These are phyloP conservation scores for Gasterosteus nipponicus DNA, from an alignment of 2,113 vertebrate genomes.

Conservation along the genomic window DNA sequence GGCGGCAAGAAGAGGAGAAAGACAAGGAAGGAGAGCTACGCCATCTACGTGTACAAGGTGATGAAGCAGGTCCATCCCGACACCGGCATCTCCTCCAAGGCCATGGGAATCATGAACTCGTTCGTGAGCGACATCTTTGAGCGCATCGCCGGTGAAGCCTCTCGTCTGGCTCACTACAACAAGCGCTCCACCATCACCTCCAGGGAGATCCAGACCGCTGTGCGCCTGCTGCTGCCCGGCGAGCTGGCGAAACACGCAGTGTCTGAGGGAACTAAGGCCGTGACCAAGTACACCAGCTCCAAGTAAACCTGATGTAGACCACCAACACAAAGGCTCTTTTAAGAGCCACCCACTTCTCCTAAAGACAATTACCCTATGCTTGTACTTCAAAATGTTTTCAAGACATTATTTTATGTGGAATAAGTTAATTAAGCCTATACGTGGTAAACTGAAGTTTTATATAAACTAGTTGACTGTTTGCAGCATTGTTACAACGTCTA, in stretches of 20 bases:
- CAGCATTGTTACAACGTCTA: too few relatives aligned
- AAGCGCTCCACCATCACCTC: constrained; percentile 80
- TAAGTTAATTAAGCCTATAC: too few relatives aligned
- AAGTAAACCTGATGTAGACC: neutral
- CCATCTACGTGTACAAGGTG: neutral
- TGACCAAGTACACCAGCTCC: constrained; percentile 7
- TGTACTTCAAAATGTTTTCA: too few relatives aligned
- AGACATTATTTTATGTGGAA: too few relatives aligned
- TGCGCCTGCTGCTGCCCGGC: constrained; percentile 68
- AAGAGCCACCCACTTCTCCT: neutral
- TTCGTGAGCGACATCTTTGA: constrained; percentile 77
- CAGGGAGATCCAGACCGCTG: constrained; percentile 87
- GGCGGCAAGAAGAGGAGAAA: too few relatives aligned
- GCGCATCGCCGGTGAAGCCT: constrained; percentile 65
- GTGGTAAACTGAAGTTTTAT: too few relatives aligned
- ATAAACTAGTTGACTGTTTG: too few relatives aligned
- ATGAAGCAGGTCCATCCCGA: neutral
- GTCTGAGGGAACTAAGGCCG: constrained; percentile 1
- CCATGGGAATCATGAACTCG: constrained; percentile 77
- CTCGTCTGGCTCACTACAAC: constrained; percentile 76
- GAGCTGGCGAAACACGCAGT: neutral
- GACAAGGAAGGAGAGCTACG: neutral
- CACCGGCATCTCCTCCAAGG: neutral
- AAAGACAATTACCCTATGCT: neutral
- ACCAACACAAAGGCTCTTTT: neutral